These are phyloP conservation scores for Amphipoea lucens DNA, from an alignment of 2,888 invertebrate species.

Conservation along the genomic window DNA sequence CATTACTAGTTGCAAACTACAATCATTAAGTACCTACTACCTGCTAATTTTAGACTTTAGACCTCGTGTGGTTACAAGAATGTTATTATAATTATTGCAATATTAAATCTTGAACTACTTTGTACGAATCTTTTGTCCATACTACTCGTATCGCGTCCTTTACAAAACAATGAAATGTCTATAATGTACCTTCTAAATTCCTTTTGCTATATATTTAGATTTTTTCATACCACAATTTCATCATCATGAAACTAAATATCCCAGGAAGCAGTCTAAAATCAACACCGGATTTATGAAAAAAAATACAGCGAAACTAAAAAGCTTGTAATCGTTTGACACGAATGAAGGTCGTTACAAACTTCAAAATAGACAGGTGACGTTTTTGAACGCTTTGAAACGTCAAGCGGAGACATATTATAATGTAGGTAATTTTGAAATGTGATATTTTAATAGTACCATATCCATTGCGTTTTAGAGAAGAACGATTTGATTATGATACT, in stretches of 20 bases:
- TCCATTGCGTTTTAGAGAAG: neutral
- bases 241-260: slow-evolving; percentile 33
- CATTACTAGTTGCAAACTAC: slow-evolving; percentile 35
- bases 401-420: slow-evolving; percentile 7
- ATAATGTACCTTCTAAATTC: neutral
- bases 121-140: slow-evolving; percentile 22
- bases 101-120: slow-evolving; percentile 45
- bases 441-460: neutral
- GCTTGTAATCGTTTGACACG: slow-evolving; percentile 42
- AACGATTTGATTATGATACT: neutral
- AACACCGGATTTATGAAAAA: slow-evolving; percentile 27
- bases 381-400: slow-evolving; percentile 43
- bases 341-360: slow-evolving; percentile 58
- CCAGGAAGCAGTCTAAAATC: slow-evolving; percentile 38
- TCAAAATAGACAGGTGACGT: slow-evolving; percentile 61
- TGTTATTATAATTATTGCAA: slow-evolving; percentile 41
- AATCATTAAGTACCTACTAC: slow-evolving; percentile 17
- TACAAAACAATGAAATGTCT: slow-evolving; percentile 12
- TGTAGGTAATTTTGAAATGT: slow-evolving; percentile 9
- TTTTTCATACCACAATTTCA: neutral
- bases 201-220: neutral
- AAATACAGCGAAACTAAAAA: slow-evolving; percentile 31
- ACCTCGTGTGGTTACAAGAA: slow-evolving; percentile 44
- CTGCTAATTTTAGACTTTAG: slow-evolving; percentile 38
- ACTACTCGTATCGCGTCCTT: slow-evolving; percentile 2